Evolutionary conservation across 2,888 invertebrate species (phyloP).

Genomic region (Aspidiotus destructor): DNA sequence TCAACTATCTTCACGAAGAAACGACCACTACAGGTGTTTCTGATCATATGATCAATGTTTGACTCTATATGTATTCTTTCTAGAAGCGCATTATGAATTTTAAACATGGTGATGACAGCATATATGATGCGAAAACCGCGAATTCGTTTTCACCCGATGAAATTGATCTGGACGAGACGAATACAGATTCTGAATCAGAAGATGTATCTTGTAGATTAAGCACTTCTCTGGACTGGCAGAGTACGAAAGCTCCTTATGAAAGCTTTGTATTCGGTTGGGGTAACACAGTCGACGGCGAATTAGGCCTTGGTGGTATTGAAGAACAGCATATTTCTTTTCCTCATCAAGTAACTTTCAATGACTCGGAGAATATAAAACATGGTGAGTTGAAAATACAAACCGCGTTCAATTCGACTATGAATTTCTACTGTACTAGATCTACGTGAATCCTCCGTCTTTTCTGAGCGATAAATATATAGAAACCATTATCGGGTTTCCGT

Average conservation of each 20-base stretch:
- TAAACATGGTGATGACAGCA: too few species aligned
- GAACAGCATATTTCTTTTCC: slow-evolving; percentile 53
- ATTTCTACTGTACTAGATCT: background rate
- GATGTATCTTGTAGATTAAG: slow-evolving; percentile 1
- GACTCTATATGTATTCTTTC: too few species aligned
- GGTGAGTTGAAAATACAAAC: slow-evolving; percentile 40
- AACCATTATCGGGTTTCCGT: background rate
- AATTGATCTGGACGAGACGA: background rate
- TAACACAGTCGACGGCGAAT: slow-evolving; percentile 62
- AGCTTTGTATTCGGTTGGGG: slow-evolving; percentile 61
- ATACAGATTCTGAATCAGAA: background rate
- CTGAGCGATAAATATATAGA: background rate
- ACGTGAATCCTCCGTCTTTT: background rate
- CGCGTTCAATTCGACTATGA: background rate
- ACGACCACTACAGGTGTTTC: too few species aligned
- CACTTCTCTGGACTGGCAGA: slow-evolving; percentile 19
- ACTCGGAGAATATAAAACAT: slow-evolving; percentile 40
- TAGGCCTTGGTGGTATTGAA: slow-evolving; percentile 67
- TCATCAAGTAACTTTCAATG: slow-evolving; percentile 35
- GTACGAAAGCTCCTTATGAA: slow-evolving; percentile 14
- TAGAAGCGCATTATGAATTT: too few species aligned
- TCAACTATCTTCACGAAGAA: too few species aligned
- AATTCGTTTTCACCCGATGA: background rate
- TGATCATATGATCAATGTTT: too few species aligned
- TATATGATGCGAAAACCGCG: too few species aligned